Evolutionary conservation across 2,113 vertebrate species (phyloP), one percentile per base, ranked within the genome.

Genomic region (Daphoenositta chrysoptera): DNA sequence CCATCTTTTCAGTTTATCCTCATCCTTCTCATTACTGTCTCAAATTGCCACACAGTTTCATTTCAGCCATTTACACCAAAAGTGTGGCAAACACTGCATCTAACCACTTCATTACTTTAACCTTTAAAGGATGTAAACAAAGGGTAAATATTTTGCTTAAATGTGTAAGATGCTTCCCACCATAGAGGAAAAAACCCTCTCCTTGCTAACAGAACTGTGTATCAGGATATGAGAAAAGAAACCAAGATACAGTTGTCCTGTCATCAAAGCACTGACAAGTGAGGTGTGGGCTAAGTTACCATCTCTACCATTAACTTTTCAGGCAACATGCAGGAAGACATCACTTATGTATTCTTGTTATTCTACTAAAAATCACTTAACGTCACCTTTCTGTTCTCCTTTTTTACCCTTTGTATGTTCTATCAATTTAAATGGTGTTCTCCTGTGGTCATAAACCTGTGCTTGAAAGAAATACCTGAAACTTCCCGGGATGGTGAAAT

Each of bases 141-240:
- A 64, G 23, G 13, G 39, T 50, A 87, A 75, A 77, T 54, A 73
- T 42, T 78, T 81, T 58, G 40, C 40, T 87, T 80, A 63, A 69
- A 54, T 21, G 42, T 60, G 45, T 73, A 89, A 77, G 28, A 57
- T 69, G 48, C 45, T 76, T n/a, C 75, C n/a, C 26, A 42, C 12
- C 20, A 71, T 0, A 0, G 48, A 39, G 30, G 11, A 8, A 14
- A 69, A 39, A 8, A 39, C 11, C 9, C 2, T 24, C 40, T 82
- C 9, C 44, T 56, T 68, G 31, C 15, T 56, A 60, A 83, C 6
- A 70, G 26, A 81, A 66, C 2, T 18, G 2, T 79, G 28, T 44
- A 58, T 50, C 23, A 63, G 31, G 33, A 79, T 28, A 87, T 1
- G 7, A 68, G 37, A 83, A 93, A 44, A 47, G 30, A 84, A 82